A percentile compares a stretch with the other conserved stretches of the same genome.
Evolutionary conservation across 2,113 vertebrate genomes (phyloP).

Genomic region (Pheucticus melanocephalus): DNA sequence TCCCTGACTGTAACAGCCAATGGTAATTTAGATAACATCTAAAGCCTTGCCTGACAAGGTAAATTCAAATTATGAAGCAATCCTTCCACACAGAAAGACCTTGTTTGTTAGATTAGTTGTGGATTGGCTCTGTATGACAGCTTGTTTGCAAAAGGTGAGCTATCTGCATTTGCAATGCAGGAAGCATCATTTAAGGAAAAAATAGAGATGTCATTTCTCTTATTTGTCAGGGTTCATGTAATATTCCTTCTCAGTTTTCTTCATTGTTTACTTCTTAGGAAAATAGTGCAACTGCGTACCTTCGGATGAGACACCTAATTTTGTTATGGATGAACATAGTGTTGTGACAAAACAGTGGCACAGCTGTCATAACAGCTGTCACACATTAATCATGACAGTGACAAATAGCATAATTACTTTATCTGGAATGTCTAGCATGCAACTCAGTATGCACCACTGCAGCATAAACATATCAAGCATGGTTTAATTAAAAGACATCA

Average conservation of each 20-base stretch:
- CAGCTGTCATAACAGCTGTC: conserved; percentile 86
- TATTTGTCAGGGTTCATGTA: conserved; percentile 74
- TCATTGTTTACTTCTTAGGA: conserved; percentile 73
- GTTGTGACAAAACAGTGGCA: conserved; percentile 82
- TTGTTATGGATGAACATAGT: conserved; percentile 80
- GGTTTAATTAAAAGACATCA: conserved; percentile 80
- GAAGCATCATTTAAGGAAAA: conserved; percentile 66
- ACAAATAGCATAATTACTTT: conserved; percentile 84
- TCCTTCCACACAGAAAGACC: conserved; percentile 61
- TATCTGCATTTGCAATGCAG: conserved; percentile 63
- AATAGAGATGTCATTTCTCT: conserved; percentile 73
- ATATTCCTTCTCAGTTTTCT: conserved; percentile 73
- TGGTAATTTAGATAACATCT: conserved; percentile 74
- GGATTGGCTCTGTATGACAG: conserved; percentile 71
- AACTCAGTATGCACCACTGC: conserved; percentile 69
- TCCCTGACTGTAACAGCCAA: conserved; percentile 27
- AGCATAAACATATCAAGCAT: conserved; percentile 64
- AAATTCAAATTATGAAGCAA: conserved; percentile 73
- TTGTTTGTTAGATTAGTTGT: conserved; percentile 72
- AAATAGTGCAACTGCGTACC: conserved; percentile 67
- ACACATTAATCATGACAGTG: conserved; percentile 85
- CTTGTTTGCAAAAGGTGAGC: conserved; percentile 73
- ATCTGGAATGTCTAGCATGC: conserved; percentile 78
- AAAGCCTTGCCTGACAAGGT: conserved; percentile 74
- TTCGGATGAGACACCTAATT: conserved; percentile 74